Conservation (phyloP, 64 coral and sea anemone genomes). For the Montipora efflorescens region DNA sequence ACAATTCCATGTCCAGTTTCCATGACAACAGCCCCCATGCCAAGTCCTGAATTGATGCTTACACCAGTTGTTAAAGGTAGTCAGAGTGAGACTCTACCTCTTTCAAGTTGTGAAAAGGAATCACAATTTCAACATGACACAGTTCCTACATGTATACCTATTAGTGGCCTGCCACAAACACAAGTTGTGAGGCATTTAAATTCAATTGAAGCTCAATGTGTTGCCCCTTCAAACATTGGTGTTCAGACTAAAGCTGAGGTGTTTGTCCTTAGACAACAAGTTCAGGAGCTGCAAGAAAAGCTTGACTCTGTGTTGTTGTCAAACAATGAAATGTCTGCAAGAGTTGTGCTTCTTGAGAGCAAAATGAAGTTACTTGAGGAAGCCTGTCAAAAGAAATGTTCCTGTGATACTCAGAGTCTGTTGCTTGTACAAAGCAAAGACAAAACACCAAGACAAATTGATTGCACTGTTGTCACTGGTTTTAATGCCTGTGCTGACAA, state of each 20-base stretch:
- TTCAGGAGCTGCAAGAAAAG: constrained; percentile 78
- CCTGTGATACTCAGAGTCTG: background rate
- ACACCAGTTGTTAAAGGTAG: constrained; percentile 63
- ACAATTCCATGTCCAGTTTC: constrained; percentile 63
- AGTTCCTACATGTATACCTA: background rate
- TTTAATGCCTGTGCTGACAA: constrained; percentile 10
- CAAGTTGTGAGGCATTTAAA: constrained; percentile 57
- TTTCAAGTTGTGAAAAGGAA: constrained; percentile 22
- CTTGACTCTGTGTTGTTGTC: constrained; percentile 53
- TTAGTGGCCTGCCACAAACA: background rate
- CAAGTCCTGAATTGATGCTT: constrained; percentile 82
- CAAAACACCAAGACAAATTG: background rate
- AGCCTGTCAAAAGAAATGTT: constrained; percentile 12
- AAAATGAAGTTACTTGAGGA: constrained; percentile 87
- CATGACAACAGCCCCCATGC: constrained; percentile 67
- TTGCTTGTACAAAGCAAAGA: background rate
- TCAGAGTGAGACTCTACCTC: constrained; percentile 44
- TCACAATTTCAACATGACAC: background rate
- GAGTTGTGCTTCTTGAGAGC: constrained; percentile 84
- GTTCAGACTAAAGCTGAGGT: background rate
- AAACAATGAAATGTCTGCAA: constrained; percentile 86
- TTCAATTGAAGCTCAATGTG: background rate
- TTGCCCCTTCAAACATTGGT: background rate
- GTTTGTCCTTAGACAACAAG: constrained; percentile 13
- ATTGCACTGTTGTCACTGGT: constrained; percentile 2